A percentile compares a stretch with the other conserved stretches of the same genome.
phyloP scores from a whole-genome alignment of 2,113 vertebrate species.

The Mystacornis crossleyi region DNA sequence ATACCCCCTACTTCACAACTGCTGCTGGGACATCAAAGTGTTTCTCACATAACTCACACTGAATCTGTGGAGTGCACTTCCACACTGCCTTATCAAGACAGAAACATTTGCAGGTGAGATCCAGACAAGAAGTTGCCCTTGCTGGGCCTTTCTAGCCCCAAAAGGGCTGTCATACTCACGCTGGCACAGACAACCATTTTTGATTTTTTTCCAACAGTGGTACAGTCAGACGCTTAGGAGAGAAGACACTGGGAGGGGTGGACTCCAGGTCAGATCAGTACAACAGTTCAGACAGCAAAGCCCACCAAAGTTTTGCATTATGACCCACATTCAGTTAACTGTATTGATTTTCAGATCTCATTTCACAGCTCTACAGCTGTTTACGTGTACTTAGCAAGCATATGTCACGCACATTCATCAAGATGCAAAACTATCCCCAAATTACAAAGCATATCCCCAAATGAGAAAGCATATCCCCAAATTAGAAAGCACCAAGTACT shows the following conservation, averaged over 20 bases:
- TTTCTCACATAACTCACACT: neutral
- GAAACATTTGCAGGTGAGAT: neutral
- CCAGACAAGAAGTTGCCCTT: neutral
- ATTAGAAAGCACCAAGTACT: constrained; percentile 26
- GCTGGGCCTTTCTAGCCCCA: neutral
- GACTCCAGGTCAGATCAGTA: neutral
- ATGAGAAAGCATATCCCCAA: constrained; percentile 49
- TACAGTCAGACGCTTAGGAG: neutral
- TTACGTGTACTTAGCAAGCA: neutral
- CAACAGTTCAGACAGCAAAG: neutral
- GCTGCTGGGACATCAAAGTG: neutral
- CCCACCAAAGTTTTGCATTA: neutral
- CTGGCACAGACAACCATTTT: neutral
- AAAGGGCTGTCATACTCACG: neutral
- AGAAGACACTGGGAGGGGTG: neutral
- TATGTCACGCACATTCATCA: constrained; percentile 28
- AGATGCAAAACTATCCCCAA: constrained; percentile 40
- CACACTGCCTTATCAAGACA: neutral
- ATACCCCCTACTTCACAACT: neutral
- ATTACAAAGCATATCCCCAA: constrained; percentile 45
- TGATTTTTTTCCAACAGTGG: neutral
- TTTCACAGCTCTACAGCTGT: neutral
- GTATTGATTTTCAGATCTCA: neutral
- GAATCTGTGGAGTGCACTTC: neutral
- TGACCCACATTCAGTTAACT: neutral